Percentiles rank a stretch among this genome's conserved stretches.
Evolutionary conservation across 1,140 invertebrate genomes (phyloP).

Genomic region (Micrasema minimum): DNA sequence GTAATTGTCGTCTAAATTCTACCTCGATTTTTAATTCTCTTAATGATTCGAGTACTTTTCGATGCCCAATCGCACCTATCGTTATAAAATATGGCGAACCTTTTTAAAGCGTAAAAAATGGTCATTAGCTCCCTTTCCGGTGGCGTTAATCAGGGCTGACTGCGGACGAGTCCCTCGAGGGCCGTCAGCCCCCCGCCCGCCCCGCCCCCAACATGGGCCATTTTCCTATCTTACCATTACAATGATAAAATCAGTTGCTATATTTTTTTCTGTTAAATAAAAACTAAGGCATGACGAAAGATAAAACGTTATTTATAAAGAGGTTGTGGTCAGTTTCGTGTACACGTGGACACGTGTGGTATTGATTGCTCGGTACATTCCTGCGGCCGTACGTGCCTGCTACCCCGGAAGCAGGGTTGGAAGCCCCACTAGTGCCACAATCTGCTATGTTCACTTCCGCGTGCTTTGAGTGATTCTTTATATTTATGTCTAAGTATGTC

Average conservation of each 20-base stretch:
- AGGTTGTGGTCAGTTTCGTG: too few relatives aligned
- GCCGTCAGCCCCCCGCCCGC: slow-evolving; percentile 20
- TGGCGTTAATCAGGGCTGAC: slow-evolving; percentile 46
- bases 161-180: slow-evolving; percentile 38
- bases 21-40: too few relatives aligned
- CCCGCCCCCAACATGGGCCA: slow-evolving; percentile 7
- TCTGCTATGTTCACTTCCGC: background rate
- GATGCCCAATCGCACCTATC: background rate
- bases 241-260: too few relatives aligned
- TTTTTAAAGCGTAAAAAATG: background rate
- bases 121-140: background rate
- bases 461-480: slow-evolving; percentile 4
- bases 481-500: too few relatives aligned
- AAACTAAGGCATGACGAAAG: too few relatives aligned
- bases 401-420: background rate
- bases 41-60: background rate
- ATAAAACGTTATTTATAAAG: too few relatives aligned
- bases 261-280: too few relatives aligned
- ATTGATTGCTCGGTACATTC: background rate
- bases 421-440: slow-evolving; percentile 1
- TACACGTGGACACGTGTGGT: background rate
- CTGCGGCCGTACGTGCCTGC: background rate
- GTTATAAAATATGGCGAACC: background rate
- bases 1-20: too few relatives aligned
- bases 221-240: background rate